phyloP scores from a whole-genome alignment of 2,888 invertebrate genomes.

The Pollenia griseotomentosa region DNA sequence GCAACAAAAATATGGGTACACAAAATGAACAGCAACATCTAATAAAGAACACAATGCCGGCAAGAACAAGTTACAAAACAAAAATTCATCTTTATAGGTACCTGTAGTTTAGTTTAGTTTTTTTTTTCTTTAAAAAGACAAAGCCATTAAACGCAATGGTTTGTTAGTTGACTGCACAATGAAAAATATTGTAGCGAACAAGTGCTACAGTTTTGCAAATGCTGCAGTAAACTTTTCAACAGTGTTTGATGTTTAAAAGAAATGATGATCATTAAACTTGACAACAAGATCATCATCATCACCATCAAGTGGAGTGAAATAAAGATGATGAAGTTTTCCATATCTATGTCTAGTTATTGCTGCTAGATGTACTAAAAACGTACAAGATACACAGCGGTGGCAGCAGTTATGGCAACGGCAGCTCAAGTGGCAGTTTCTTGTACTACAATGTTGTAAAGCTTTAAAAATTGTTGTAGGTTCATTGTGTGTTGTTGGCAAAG shows the following conservation, averaged over 20 bases:
- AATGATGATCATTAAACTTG: constrained; percentile 68
- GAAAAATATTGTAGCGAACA: constrained; percentile 31
- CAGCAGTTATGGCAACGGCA: constrained; percentile 12
- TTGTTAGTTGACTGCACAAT: constrained; percentile 46
- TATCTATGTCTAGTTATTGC: constrained; percentile 28
- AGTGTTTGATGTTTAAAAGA: constrained; percentile 32
- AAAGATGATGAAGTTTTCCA: constrained; percentile 35
- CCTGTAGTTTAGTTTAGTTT: constrained; percentile 8
- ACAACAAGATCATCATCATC: constrained; percentile 63
- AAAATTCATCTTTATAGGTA: not conserved
- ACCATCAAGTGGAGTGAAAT: constrained; percentile 10
- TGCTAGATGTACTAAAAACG: constrained; percentile 40
- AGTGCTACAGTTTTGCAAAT: constrained; percentile 64
- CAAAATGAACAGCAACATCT: constrained; percentile 15
- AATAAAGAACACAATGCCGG: constrained; percentile 21
- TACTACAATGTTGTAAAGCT: constrained; percentile 48
- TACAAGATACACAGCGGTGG: constrained; percentile 23
- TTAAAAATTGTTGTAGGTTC: constrained; percentile 21
- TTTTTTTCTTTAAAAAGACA: not conserved
- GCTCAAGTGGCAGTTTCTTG: constrained; percentile 8
- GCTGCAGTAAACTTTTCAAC: not conserved
- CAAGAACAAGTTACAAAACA: constrained; percentile 32
- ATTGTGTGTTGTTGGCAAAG: not conserved
- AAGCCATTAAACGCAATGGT: constrained; percentile 40
- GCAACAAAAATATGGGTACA: constrained; percentile 15